Conservation (phyloP, 37 sponge, comb jelly and placozoan genomes). For the Geodia barretti region DNA sequence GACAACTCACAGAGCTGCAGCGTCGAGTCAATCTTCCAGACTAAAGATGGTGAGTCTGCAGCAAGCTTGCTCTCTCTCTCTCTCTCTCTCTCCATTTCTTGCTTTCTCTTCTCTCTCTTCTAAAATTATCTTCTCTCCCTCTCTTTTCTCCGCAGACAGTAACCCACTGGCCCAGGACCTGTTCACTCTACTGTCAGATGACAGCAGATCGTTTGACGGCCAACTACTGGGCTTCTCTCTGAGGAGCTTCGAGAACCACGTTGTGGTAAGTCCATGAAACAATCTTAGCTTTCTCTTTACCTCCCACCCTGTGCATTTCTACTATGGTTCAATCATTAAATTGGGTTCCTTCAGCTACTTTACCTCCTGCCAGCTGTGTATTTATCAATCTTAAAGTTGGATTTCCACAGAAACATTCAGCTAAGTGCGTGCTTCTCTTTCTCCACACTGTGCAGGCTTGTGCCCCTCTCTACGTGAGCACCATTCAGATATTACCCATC, state of each 20-base stretch:
- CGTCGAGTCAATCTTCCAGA: constrained; percentile 5
- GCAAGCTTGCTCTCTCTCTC: too few relatives aligned
- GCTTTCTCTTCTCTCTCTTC: not conserved
- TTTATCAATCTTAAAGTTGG: too few relatives aligned
- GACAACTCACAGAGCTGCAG: constrained; percentile 3
- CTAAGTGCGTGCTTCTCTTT: too few relatives aligned
- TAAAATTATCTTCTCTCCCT: not conserved
- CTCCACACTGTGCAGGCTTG: constrained; percentile 21
- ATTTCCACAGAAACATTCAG: too few relatives aligned
- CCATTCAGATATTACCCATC: not conserved
- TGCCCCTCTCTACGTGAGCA: constrained; percentile 17
- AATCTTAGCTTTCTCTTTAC: not conserved
- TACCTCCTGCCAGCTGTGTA: not conserved
- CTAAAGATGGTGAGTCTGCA: not conserved
- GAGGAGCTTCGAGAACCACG: constrained; percentile 9
- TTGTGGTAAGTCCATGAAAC: constrained; percentile 49
- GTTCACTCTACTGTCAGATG: not conserved
- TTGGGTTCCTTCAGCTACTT: not conserved
- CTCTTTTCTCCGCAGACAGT: not conserved
- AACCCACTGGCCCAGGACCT: not conserved
- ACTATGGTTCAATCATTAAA: not conserved
- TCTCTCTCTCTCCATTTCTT: too few relatives aligned
- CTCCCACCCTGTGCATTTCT: too few relatives aligned
- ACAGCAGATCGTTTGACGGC: not conserved
- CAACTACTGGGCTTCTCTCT: constrained; percentile 37